Evolutionary conservation across 92 coral and sea anemone genomes (phyloP).

Genomic region (Montipora capitata): DNA sequence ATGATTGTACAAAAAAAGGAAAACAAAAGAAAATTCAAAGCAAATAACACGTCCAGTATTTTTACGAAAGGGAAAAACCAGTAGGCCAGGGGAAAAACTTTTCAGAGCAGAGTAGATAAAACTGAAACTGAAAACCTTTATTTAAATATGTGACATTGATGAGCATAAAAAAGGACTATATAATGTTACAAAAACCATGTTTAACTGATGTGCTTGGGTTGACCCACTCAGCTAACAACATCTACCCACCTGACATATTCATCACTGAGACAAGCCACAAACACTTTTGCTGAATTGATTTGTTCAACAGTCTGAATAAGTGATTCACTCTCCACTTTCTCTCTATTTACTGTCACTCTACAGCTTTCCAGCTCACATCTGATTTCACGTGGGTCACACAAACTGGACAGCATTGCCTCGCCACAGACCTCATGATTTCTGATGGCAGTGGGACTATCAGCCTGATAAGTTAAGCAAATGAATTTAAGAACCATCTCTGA

Average conservation of each 20-base stretch:
- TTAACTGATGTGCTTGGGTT: too few relatives aligned
- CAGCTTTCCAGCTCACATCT: conserved; percentile 66
- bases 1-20: too few relatives aligned
- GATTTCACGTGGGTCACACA: conserved; percentile 88
- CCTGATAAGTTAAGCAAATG: conserved; percentile 44
- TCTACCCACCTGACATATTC: conserved; percentile 85
- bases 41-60: too few relatives aligned
- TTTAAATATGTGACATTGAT: too few relatives aligned
- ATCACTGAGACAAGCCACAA: conserved; percentile 94
- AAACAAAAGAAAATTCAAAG: too few relatives aligned
- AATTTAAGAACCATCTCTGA: neutral
- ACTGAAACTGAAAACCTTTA: too few relatives aligned
- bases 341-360: conserved; percentile 81
- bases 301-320: conserved; percentile 79
- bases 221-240: neutral
- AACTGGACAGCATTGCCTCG: conserved; percentile 71
- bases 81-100: too few relatives aligned
- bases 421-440: conserved; percentile 85
- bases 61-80: too few relatives aligned
- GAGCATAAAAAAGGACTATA: too few relatives aligned
- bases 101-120: too few relatives aligned
- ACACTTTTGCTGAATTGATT: conserved; percentile 88
- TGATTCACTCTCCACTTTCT: conserved; percentile 49
- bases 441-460: conserved; percentile 83
- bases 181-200: too few relatives aligned